Percentiles rank a stretch among this genome's conserved stretches.
phyloP scores from a whole-genome alignment of 2,113 vertebrate species.

The Nycticryphes semicollaris region DNA sequence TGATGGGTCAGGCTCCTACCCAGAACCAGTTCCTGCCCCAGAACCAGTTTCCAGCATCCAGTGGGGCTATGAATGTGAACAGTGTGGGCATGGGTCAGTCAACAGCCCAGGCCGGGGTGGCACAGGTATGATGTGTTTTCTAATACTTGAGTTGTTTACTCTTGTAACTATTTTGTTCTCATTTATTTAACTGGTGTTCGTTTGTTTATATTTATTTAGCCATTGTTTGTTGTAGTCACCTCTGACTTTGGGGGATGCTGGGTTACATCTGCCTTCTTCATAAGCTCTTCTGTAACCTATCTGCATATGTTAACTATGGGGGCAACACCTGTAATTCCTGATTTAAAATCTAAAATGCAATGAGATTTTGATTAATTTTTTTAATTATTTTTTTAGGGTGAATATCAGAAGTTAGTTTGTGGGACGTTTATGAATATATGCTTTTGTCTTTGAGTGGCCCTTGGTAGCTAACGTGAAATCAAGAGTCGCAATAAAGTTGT shows the following conservation, averaged over 20 bases:
- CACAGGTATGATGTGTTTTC: conserved; percentile 81
- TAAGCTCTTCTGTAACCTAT: neutral
- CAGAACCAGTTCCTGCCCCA: conserved; percentile 91
- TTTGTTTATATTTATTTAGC: neutral
- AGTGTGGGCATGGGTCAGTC: conserved; percentile 83
- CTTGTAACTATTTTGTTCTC: neutral
- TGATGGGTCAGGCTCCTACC: conserved; percentile 84
- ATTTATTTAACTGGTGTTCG: neutral
- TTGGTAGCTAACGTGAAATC: neutral
- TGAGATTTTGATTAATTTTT: neutral
- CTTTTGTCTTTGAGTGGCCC: neutral
- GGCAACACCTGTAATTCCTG: neutral
- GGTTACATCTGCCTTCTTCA: neutral
- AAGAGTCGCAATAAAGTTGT: neutral
- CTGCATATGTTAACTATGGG: neutral
- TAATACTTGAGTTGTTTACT: neutral
- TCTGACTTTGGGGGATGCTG: neutral
- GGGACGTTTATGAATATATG: neutral
- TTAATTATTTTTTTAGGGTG: neutral
- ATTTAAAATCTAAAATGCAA: neutral
- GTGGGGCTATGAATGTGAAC: conserved; percentile 87
- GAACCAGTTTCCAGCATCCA: conserved; percentile 83
- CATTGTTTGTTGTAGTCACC: neutral
- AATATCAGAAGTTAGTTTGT: neutral
- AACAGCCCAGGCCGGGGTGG: conserved; percentile 78